Evolutionary conservation across 2,113 vertebrate species (phyloP), one percentile per base, ranked within the genome.

Genomic region (Chroicocephalus ridibundus): DNA sequence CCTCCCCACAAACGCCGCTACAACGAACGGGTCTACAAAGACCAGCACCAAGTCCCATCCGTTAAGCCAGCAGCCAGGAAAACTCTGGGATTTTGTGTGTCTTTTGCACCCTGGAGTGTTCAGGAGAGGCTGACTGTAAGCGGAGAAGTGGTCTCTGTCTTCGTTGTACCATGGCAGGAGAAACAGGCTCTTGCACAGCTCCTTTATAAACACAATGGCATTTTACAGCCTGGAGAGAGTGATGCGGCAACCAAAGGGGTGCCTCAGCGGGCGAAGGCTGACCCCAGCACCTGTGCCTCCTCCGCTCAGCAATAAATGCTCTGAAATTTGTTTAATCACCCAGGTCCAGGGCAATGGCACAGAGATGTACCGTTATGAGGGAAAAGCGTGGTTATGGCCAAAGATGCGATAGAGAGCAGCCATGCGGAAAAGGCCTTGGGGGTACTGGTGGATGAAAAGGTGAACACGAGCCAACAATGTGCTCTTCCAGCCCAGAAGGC

Each of bases 161-260:
- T 36, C 42, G 16, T 22, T 1, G 0, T 15, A 26, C 47, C 4
- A 1, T 4, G 11, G 20, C 18, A n/a, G 36, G 74, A 83, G 62
- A 12, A 62, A 26, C 16, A 31, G 32, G 26, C 27, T 46, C 61
- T 29, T 20, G 38, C 32, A 36, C 44, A 16, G 44, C 40, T 62
- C 40, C 34, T 57, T 42, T 32, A 21, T 21, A 26, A 49, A 42
- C 26, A 36, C 0, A 0, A 13, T 19, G 42, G 18, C n/a, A 27
- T 78, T 64, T 55, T 27, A 32, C 20, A n/a, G 40, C 64, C 71
- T 6, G 19, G 7, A 31, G 70, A 47, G 54, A 40, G 62, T 2
- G 16, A n/a, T 15, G 47, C 18, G 40, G 47, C 20, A n/a, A 34
- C 31, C 29, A 9, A 8, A 38, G 29, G 29, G 21, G 40, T 42